Conservation (phyloP, 2,797 vertebrate genomes). For the Intellagama lesueurii region DNA sequence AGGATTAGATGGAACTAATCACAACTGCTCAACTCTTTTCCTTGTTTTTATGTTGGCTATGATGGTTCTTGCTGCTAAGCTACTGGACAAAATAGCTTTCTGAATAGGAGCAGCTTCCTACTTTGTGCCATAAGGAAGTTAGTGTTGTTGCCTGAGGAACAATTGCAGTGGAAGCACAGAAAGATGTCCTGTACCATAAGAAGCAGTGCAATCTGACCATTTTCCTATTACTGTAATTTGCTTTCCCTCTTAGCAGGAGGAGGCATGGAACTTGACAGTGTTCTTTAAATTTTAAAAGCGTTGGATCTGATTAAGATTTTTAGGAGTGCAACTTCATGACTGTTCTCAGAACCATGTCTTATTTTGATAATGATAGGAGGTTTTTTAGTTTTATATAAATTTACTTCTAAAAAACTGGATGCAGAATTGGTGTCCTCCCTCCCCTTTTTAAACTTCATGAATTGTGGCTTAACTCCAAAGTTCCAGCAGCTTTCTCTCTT, state of each 20-base stretch:
- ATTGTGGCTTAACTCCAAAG: too few relatives aligned
- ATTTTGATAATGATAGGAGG: too few relatives aligned
- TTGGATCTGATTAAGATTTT: neutral
- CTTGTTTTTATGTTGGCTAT: neutral
- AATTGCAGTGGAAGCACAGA: neutral
- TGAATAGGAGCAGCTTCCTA: neutral
- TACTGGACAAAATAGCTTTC: slow-evolving; percentile 14
- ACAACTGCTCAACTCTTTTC: neutral
- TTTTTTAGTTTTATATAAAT: neutral
- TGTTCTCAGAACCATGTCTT: neutral
- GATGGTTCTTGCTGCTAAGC: neutral
- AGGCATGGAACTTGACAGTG: neutral
- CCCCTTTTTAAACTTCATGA: neutral
- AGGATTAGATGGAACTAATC: neutral
- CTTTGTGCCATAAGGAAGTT: neutral
- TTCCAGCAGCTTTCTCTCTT: neutral
- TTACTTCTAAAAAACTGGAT: neutral
- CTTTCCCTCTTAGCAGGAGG: neutral
- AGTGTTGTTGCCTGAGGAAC: neutral
- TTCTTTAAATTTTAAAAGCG: neutral
- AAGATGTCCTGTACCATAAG: neutral
- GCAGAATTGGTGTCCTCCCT: neutral
- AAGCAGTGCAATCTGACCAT: neutral
- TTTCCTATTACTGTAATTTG: neutral
- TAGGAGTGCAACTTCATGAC: neutral